A percentile compares a stretch with the other conserved stretches of the same genome.
Evolutionary conservation across 2,888 invertebrate species (phyloP).

Genomic region (Phyllotreta cruciferae): DNA sequence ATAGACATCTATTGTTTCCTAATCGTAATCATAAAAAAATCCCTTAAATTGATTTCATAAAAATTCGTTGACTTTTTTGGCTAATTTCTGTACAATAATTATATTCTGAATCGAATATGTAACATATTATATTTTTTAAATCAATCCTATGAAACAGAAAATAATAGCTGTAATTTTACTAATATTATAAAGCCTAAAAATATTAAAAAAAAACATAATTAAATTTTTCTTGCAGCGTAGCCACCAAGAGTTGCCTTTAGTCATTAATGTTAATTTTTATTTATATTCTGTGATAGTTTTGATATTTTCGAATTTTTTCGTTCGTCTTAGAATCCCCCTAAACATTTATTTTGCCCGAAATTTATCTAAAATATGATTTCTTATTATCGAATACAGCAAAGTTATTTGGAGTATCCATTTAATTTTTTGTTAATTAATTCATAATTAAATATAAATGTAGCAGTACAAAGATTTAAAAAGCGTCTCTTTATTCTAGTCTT

Average conservation of each 20-base stretch:
- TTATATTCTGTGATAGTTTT: constrained; percentile 29
- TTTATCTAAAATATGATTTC: no score
- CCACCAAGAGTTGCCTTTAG: constrained; percentile 30
- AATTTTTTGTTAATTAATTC: no score
- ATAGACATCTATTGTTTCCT: no score
- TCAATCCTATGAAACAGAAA: neutral
- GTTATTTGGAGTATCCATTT: no score
- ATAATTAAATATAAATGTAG: neutral
- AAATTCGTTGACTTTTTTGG: no score
- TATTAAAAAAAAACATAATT: neutral
- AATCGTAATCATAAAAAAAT: no score
- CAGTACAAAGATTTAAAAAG: constrained; percentile 6
- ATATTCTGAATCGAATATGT: no score
- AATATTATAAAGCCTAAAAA: constrained; percentile 13
- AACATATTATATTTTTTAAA: constrained; percentile 1
- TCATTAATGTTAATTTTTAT: constrained; percentile 14
- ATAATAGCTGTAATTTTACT: neutral
- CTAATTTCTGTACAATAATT: no score
- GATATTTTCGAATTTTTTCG: constrained; percentile 10
- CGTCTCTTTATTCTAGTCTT: constrained; percentile 2
- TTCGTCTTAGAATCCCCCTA: neutral
- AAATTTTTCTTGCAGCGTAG: constrained; percentile 18
- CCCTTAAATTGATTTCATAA: no score
- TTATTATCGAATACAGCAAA: no score
- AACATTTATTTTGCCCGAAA: no score